Evolutionary conservation across 2,113 vertebrate genomes (phyloP).

Genomic region (Spea multiplicata): DNA sequence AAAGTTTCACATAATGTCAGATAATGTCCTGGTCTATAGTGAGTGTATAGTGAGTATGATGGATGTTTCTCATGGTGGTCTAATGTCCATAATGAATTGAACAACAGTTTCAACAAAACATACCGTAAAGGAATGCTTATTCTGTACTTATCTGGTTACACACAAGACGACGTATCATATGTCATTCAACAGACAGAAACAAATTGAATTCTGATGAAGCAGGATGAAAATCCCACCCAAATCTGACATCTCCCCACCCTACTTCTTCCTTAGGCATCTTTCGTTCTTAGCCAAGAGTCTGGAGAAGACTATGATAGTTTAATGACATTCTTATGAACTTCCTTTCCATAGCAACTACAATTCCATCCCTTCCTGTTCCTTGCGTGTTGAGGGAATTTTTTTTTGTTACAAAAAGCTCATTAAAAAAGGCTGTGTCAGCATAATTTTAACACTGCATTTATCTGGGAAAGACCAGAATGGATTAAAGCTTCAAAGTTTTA

Average conservation of each 20-base stretch:
- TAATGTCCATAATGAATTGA: too few relatives aligned
- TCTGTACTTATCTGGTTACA: too few relatives aligned
- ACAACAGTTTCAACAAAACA: too few relatives aligned
- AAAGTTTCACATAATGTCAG: too few relatives aligned
- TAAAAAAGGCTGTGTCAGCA: slow-evolving; percentile 44
- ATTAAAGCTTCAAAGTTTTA: background rate
- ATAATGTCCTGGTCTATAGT: too few relatives aligned
- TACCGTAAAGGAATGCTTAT: too few relatives aligned
- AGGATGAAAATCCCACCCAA: slow-evolving; percentile 40
- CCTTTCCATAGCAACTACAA: slow-evolving; percentile 49
- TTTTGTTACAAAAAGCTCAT: slow-evolving; percentile 31
- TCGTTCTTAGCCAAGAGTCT: slow-evolving; percentile 11
- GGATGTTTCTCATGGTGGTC: too few relatives aligned
- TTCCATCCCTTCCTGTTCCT: slow-evolving; percentile 49
- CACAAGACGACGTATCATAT: too few relatives aligned
- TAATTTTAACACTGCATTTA: background rate
- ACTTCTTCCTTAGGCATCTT: slow-evolving; percentile 35
- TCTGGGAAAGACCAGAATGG: background rate
- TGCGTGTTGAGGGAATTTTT: slow-evolving; percentile 48
- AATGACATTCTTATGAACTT: slow-evolving; percentile 50
- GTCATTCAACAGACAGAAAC: too few relatives aligned
- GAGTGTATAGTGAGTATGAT: too few relatives aligned
- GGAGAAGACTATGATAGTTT: slow-evolving; percentile 6
- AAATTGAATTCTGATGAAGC: background rate
- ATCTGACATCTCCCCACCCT: slow-evolving; percentile 39